Percentiles rank a stretch among this genome's conserved stretches.
These are phyloP conservation scores for Hydrotaea cyrtoneurina DNA, from an alignment of 2,888 invertebrate species.

Conservation along the genomic window DNA sequence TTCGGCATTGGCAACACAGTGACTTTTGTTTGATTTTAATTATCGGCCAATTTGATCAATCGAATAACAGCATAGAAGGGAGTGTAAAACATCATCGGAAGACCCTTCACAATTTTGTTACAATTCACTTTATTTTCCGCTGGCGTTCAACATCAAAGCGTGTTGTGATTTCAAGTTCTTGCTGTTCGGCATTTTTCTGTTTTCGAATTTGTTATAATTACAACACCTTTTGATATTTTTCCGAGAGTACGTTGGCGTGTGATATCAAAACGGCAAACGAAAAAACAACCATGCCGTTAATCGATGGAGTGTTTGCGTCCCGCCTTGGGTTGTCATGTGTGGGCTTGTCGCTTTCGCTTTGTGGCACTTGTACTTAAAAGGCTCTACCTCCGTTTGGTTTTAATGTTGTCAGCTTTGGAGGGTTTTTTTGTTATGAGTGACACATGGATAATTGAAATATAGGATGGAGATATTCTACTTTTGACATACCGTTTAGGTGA, in stretches of 20 bases:
- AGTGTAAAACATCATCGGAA: background rate
- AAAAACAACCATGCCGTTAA: too few relatives aligned
- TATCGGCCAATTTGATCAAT: slow-evolving; percentile 19
- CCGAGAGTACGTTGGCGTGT: slow-evolving; percentile 39
- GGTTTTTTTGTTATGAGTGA: too few relatives aligned
- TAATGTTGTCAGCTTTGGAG: too few relatives aligned
- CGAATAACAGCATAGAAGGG: background rate
- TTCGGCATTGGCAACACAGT: too few relatives aligned
- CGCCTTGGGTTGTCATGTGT: background rate
- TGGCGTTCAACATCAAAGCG: slow-evolving; percentile 33
- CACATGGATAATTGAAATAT: too few relatives aligned
- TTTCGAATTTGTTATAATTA: slow-evolving; percentile 51
- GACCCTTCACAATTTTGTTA: background rate
- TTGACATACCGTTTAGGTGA: too few relatives aligned
- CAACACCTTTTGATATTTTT: slow-evolving; percentile 59
- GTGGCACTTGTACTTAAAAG: background rate
- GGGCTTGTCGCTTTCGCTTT: background rate
- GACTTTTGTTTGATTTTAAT: slow-evolving; percentile 14
- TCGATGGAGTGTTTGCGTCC: background rate
- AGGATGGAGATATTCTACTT: too few relatives aligned
- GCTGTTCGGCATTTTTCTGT: background rate
- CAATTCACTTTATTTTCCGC: background rate
- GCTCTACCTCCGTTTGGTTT: background rate
- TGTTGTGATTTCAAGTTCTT: background rate
- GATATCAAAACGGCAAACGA: background rate